Conservation (phyloP, 2,113 vertebrate genomes). For the Lathamus discolor region DNA sequence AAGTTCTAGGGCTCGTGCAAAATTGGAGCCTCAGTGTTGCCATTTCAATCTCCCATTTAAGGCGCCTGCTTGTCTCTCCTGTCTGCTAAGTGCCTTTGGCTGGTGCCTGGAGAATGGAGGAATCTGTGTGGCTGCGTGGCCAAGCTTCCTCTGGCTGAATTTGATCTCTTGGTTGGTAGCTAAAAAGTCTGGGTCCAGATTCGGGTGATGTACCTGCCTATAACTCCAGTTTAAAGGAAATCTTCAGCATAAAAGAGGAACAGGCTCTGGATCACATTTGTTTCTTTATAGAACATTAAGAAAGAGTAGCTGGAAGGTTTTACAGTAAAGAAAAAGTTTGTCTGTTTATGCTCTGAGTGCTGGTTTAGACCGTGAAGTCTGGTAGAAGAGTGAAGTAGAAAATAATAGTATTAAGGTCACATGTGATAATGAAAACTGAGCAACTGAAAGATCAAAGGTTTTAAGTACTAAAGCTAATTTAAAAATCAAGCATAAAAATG, state of each 20-base stretch:
- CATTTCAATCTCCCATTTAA: not conserved
- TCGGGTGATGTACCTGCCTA: not conserved
- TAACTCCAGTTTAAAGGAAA: not conserved
- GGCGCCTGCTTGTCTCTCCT: not conserved
- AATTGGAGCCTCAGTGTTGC: not conserved
- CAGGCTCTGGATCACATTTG: not conserved
- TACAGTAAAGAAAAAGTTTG: not conserved
- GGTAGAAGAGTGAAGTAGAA: not conserved
- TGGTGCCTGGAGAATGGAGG: not conserved
- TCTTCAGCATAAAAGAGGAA: not conserved
- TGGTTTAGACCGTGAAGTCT: not conserved
- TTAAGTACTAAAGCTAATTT: not conserved
- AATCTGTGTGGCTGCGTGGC: not conserved
- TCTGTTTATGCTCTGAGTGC: not conserved
- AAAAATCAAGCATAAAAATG: not conserved
- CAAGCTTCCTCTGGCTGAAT: not conserved
- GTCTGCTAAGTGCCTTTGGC: not conserved
- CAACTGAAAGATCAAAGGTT: not conserved
- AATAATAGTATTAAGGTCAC: not conserved
- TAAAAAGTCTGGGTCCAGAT: not conserved
- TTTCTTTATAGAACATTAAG: not conserved
- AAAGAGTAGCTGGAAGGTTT: not conserved
- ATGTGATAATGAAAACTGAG: not conserved
- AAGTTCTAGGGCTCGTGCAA: not conserved
- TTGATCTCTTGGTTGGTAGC: not conserved